A percentile compares a stretch with the other conserved stretches of the same genome.
These are phyloP conservation scores for Loripinus fragilis DNA, from an alignment of 2,888 invertebrate genomes.

Conservation along the genomic window DNA sequence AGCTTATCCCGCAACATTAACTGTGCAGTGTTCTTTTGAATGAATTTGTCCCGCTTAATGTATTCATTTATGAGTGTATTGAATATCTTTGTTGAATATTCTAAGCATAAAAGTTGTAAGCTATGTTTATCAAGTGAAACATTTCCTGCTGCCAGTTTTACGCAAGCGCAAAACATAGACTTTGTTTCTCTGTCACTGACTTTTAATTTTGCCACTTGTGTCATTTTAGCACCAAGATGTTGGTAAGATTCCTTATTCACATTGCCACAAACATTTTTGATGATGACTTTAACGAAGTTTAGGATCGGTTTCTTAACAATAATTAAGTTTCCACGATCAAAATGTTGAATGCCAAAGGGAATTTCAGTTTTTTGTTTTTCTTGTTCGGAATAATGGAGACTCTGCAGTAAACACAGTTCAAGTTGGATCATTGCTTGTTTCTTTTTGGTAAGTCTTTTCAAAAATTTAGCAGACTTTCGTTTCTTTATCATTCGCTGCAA, in stretches of 20 bases:
- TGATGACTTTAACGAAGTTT: constrained; percentile 8
- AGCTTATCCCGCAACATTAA: neutral
- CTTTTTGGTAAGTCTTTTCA: neutral
- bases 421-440: neutral
- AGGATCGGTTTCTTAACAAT: no score
- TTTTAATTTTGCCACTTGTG: constrained; percentile 10
- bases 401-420: neutral
- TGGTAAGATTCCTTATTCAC: neutral
- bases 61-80: constrained; percentile 8
- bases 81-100: constrained; percentile 6
- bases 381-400: neutral
- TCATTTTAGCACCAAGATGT: neutral
- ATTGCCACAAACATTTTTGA: neutral
- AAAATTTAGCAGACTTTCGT: neutral
- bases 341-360: neutral
- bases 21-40: constrained; percentile 4
- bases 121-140: neutral
- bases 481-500: neutral
- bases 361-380: neutral
- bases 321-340: neutral
- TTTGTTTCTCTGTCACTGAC: constrained; percentile 3
- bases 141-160: neutral
- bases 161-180: neutral
- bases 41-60: neutral
- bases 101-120: neutral